Evolutionary conservation across 2,113 vertebrate genomes (phyloP).

Genomic region (Neogobius melanostomus): DNA sequence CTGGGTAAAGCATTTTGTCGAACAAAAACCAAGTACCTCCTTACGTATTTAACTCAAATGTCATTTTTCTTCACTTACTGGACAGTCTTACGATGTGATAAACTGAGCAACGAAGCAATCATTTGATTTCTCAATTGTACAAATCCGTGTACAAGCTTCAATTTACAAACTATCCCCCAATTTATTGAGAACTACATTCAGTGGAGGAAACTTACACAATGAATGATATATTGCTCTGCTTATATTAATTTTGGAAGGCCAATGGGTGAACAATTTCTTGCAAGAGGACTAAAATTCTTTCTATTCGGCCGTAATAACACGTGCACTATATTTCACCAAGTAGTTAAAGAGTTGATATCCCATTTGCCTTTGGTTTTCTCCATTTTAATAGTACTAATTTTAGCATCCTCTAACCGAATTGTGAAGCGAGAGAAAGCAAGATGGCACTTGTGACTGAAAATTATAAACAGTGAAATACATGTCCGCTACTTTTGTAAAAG

Average conservation of each 20-base stretch:
- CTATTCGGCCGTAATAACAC: too few relatives aligned
- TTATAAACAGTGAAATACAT: neutral
- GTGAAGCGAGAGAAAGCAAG: too few relatives aligned
- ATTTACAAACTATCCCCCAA: conserved; percentile 21
- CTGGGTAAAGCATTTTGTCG: conserved; percentile 12
- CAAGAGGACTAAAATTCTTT: too few relatives aligned
- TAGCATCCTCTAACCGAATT: neutral
- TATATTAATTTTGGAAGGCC: too few relatives aligned
- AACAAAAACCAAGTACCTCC: conserved; percentile 27
- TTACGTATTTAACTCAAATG: neutral
- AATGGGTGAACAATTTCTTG: too few relatives aligned
- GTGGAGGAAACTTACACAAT: neutral
- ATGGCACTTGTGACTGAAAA: neutral
- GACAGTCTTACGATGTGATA: neutral
- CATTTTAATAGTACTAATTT: neutral
- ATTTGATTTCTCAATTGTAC: conserved; percentile 12
- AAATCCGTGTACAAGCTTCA: neutral
- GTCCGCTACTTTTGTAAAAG: neutral
- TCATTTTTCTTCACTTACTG: neutral
- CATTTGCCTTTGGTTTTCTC: too few relatives aligned
- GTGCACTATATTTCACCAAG: too few relatives aligned
- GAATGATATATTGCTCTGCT: neutral
- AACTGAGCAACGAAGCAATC: neutral
- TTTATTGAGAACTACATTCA: conserved; percentile 22
- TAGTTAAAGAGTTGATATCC: too few relatives aligned